These are phyloP conservation scores for Zoroaster sp. DNA, from an alignment of 53 echinoderm and acorn worm genomes.

Conservation along the genomic window DNA sequence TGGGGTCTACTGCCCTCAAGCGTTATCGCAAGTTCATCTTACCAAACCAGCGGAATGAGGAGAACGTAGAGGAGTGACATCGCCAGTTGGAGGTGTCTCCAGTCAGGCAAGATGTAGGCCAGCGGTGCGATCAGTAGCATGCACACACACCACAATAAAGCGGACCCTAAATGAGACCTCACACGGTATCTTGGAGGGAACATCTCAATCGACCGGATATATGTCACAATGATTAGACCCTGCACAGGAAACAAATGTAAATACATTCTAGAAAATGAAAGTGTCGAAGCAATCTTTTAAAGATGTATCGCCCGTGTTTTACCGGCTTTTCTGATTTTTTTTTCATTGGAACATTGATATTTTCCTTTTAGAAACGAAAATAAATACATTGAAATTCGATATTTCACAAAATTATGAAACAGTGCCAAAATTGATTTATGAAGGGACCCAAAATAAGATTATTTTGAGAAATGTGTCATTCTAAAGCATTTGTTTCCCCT, in stretches of 20 bases:
- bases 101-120: conserved; percentile 61
- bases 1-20: too few relatives aligned
- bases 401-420: background rate
- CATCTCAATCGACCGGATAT: conserved; percentile 71
- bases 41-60: conserved; percentile 19
- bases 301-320: too few relatives aligned
- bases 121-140: conserved; percentile 63
- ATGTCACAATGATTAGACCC: conserved; percentile 69
- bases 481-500: too few relatives aligned
- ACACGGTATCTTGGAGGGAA: conserved; percentile 68
- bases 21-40: background rate
- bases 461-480: too few relatives aligned
- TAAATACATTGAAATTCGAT: too few relatives aligned
- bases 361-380: too few relatives aligned
- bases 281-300: too few relatives aligned
- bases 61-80: conserved; percentile 58
- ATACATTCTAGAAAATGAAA: too few relatives aligned
- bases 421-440: too few relatives aligned
- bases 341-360: too few relatives aligned
- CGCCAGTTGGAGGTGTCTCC: conserved; percentile 62
- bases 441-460: too few relatives aligned
- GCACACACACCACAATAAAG: conserved; percentile 64
- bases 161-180: conserved; percentile 36
- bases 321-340: background rate
- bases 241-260: background rate